phyloP scores from a whole-genome alignment of 2,888 invertebrate genomes.

The Melipona beecheii region DNA sequence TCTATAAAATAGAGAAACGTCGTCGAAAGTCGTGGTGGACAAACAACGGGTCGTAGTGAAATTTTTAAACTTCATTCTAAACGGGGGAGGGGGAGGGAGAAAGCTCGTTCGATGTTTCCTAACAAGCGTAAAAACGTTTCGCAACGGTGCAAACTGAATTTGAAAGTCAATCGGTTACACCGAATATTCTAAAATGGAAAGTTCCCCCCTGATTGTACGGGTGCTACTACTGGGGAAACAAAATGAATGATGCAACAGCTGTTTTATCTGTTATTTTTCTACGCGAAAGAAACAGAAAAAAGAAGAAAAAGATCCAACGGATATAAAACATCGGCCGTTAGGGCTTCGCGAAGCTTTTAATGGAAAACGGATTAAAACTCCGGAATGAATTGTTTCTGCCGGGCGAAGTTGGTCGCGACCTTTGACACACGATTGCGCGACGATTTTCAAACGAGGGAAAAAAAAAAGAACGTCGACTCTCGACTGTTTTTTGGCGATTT shows the following conservation, averaged over 20 bases:
- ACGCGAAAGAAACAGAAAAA: neutral
- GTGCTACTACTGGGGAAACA: neutral
- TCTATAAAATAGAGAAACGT: too few relatives aligned
- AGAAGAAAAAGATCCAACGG: neutral
- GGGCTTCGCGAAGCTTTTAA: conserved; percentile 38
- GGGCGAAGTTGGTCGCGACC: conserved; percentile 17
- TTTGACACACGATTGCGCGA: neutral
- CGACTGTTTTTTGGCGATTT: conserved; percentile 23
- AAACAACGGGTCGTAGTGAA: too few relatives aligned
- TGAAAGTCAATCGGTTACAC: neutral
- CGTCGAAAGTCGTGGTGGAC: too few relatives aligned
- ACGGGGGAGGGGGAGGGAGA: too few relatives aligned
- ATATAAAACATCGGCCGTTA: conserved; percentile 21
- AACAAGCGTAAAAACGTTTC: neutral
- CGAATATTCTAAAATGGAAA: neutral
- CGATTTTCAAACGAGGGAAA: conserved; percentile 26
- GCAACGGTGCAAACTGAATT: neutral
- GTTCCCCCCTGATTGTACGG: neutral
- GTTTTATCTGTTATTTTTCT: conserved; percentile 7
- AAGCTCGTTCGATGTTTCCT: neutral
- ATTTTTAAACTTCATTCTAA: too few relatives aligned
- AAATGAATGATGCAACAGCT: conserved; percentile 15
- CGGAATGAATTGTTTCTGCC: conserved; percentile 13
- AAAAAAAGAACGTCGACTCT: conserved; percentile 22
- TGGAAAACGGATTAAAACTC: conserved; percentile 47